Evolutionary conservation across 2,113 vertebrate species (phyloP).

Genomic region (Sturnira hondurensis): DNA sequence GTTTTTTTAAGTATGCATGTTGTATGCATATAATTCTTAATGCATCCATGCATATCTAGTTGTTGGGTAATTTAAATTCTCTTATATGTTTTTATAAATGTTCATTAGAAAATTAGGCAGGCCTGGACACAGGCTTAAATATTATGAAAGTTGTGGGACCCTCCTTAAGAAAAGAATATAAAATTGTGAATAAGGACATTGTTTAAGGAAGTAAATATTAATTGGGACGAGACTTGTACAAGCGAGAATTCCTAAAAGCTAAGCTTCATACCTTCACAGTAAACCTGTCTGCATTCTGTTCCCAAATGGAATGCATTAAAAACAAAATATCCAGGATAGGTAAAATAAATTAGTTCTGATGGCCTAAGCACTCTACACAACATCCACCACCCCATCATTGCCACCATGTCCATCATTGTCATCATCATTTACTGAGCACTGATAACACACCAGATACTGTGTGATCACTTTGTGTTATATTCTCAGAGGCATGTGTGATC

Average conservation of each 20-base stretch:
- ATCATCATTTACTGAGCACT: background rate
- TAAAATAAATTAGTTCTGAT: background rate
- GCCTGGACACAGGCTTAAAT: background rate
- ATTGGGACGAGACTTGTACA: background rate
- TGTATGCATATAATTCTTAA: background rate
- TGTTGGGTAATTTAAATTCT: background rate
- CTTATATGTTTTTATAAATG: background rate
- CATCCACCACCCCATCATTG: rapidly evolving
- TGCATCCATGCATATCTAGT: background rate
- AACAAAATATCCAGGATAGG: background rate
- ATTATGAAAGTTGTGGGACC: background rate
- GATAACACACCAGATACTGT: background rate
- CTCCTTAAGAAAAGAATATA: background rate
- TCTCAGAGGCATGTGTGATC: background rate
- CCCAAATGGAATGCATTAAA: background rate
- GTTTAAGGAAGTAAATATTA: background rate
- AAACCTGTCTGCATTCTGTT: background rate
- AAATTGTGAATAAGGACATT: background rate
- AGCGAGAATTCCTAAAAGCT: background rate
- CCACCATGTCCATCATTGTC: too few species aligned
- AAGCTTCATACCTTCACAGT: background rate
- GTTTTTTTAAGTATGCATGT: background rate
- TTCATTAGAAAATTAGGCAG: background rate
- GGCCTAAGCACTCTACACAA: background rate
- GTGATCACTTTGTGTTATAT: background rate